Conservation (phyloP, 2,888 invertebrate genomes). For the Amphipoea lucens region DNA sequence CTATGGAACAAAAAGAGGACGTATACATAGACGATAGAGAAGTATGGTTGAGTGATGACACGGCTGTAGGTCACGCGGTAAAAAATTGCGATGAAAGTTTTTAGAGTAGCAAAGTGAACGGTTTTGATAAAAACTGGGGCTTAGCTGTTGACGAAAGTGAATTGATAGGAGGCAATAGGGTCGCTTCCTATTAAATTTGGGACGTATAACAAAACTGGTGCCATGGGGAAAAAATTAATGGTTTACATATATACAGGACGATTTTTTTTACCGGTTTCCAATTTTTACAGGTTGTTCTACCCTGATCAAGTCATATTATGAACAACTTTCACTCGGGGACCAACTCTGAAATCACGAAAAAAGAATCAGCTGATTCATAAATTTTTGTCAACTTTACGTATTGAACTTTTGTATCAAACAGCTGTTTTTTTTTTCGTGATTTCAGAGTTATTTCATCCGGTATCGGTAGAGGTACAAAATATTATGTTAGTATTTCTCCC, state of each 20-base stretch:
- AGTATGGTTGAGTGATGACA: constrained; percentile 35
- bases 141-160: background rate
- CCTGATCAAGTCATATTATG: too few species aligned
- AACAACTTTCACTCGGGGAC: too few species aligned
- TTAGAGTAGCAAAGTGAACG: background rate
- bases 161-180: background rate
- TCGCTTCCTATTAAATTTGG: background rate
- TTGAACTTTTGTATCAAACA: too few species aligned
- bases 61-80: background rate
- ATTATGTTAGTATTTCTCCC: too few species aligned
- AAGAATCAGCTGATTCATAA: too few species aligned
- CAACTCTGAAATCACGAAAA: too few species aligned
- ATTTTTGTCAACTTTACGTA: too few species aligned
- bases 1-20: constrained; percentile 1
- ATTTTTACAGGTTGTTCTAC: too few species aligned
- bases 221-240: background rate
- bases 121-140: background rate
- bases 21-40: constrained; percentile 8
- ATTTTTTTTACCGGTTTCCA: too few species aligned
- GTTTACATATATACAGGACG: background rate
- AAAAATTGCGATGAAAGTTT: background rate
- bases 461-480: too few species aligned
- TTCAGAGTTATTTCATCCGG: too few species aligned
- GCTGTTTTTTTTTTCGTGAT: too few species aligned
- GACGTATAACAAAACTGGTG: background rate